Base-by-base conservation (phyloP, 1,140 invertebrate genomes). In the Chrysomallon squamiferum region DNA sequence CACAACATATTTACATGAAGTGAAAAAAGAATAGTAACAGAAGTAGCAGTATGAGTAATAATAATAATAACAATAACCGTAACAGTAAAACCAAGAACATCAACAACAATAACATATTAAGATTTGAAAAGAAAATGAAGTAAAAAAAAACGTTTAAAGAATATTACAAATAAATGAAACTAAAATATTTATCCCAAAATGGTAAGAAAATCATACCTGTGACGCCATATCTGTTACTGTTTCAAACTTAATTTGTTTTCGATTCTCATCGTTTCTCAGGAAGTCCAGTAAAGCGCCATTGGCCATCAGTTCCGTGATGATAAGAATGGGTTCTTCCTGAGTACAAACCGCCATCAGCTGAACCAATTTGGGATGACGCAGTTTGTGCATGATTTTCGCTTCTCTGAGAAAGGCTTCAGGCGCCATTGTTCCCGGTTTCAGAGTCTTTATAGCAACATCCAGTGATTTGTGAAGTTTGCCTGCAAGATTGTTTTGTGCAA, bases 351-450 rank as follows among this genome's bases (percentile, higher is more conserved):
- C 98, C 85, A 98, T 97, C 50, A 99, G 87, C 81, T 98, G 96
- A 73, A 99, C 97, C n/a, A 99, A 89, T 86, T 99, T 99, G 35
- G 88, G 90, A 86, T 99, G 97, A 59, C 95, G 88, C 56, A 87
- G 88, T 87, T 96, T 97, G 85, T 99, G 99, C 98, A 99, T 99
- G 52, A 99, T 98, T 87, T 98, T 95, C 20, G 97, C 97, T 87
- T 99, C 97, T 4, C 94, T 93, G 63, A 99, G 89, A 89, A 99
- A 99, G 86, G 98, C 97, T 85, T 95, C 93, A 1, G 94, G 93
- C 13, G 95, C 96, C 97, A 99, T 99, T 38, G 95, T 95, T 61
- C 95, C 95, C 74, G 93, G 92, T 79, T 96, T 91, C 29, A 99
- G 85, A 0, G 95, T 98, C 86, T 98, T 98, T 2, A 98, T 95